Evolutionary conservation across 2,888 invertebrate species (phyloP), one percentile per base, ranked within the genome.

Genomic region (Chalcis sispes): DNA sequence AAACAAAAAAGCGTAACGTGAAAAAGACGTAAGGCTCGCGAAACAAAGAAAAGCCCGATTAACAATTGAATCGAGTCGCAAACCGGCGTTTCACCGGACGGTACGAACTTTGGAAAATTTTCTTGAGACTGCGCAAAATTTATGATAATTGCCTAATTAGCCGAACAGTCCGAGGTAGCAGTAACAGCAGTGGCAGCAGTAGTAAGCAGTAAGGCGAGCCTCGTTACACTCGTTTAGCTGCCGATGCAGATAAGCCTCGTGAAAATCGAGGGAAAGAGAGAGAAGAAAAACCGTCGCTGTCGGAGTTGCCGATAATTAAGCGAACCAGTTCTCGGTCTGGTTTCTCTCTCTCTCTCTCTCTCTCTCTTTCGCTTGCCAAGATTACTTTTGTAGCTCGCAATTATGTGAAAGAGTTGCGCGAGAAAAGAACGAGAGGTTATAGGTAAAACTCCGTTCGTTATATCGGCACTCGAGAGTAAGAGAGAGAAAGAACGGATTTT

Each of bases 121-220:
- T 46, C 23, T 48, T 18, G 50, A 40, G 52, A 62, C 54, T 29
- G 71, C 52, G 61, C 40, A 8, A 40, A 62, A 62, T 71, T 71
- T 71, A 71, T 62, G 62, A 62, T 71, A 54, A 71, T 71, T 62
- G 54, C 71, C 62, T 71, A 71, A 71, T 71, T 71, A 71, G 61
- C 42, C 50, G 56, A 48, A 25, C 25, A 18, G 13, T 25, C 23
- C 10, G 18, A 20, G 4, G 2, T 5, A 40, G 20, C 8, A 5
- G 40, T 46, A 13, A 23, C n/a, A 27, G 15, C 20, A 15, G 2
- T n/a, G 46, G 5, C 4, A 18, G 50, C 20, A 10, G 5, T n/a
- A n/a, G 36, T 4, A 10, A 29, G 32, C 29, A 15, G 23, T 40
- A 32, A 10, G 8, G 32, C 32, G 23, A 13, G 40, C 36, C 52